Base-by-base conservation (phyloP, 2,113 vertebrate genomes). In the Callospermophilus lateralis region DNA sequence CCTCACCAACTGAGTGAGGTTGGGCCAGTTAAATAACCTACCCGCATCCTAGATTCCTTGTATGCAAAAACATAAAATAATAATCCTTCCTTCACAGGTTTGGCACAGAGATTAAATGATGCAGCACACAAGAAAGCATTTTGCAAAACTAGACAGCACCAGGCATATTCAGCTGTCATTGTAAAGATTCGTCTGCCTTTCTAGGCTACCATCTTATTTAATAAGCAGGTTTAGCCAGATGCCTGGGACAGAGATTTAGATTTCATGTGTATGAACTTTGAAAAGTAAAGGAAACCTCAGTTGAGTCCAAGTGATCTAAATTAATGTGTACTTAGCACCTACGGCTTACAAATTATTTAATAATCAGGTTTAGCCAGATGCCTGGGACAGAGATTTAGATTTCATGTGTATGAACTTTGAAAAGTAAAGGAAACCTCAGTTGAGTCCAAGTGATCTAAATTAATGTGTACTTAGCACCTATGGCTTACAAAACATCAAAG, bases 41-140 rank as follows among this genome's bases (percentile, higher is more conserved):
- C 2, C 42, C 19, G 39, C 51, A 42, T 34, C 42, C 78, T 67
- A 45, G 61, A 34, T 63, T 85, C 28, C 15, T 83, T 39, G 73
- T 32, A 17, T 74, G 45, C 20, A 93, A 76, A 58, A 92, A 73
- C 34, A 30, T 63, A 80, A 63, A 78, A 58, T 28, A n/a, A 65
- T 37, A 20, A 61, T n/a, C 63, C 5, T 86, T 42, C 34, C 13
- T 30, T 74, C 45, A 39, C 5, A 63, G 51, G 42, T 39, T 34
- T 84, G 80, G 16, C 81, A 84, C 20, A 78, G 42, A 89, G 80
- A 92, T 84, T 16, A 76, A 92, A 68, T 51, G 12, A 85, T 89
- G 81, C 1, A 65, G 37, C 53, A 74, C 34, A 58, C 6, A 16
- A 61, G 20, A 51, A 86, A 93, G 58, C 72, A 77, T 39, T 84